A percentile compares a stretch with the other conserved stretches of the same genome.
Evolutionary conservation across 2,113 vertebrate species (phyloP).

Genomic region (Laticauda laticaudata): DNA sequence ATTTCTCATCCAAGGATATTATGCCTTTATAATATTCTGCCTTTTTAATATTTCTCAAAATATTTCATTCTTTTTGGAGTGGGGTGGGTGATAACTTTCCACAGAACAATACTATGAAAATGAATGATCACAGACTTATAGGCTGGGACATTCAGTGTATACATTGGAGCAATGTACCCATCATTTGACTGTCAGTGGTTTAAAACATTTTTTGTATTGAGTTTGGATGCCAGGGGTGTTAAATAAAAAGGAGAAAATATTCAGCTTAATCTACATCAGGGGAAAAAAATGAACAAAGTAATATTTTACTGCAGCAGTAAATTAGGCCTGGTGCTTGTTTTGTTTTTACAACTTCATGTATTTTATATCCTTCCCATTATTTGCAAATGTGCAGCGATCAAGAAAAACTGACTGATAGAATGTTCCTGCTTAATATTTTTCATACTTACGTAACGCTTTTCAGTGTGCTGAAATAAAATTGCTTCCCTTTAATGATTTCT

Average conservation of each 20-base stretch:
- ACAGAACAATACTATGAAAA: neutral
- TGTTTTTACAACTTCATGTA: conserved; percentile 49
- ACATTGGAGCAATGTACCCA: neutral
- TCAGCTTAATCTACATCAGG: neutral
- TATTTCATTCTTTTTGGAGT: no score
- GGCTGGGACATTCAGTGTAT: neutral
- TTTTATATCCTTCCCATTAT: conserved; percentile 54
- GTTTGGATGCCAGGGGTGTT: neutral
- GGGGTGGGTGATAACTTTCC: no score
- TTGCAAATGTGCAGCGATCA: conserved; percentile 61
- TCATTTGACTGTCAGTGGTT: neutral
- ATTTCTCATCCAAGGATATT: no score
- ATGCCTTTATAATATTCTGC: no score
- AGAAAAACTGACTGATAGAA: conserved; percentile 58
- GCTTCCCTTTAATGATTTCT: conserved; percentile 54
- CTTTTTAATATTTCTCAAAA: no score
- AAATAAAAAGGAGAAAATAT: neutral
- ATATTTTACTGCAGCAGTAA: conserved; percentile 40
- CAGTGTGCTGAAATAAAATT: conserved; percentile 52
- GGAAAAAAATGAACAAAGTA: conserved; percentile 33
- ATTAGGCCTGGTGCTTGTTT: conserved; percentile 42
- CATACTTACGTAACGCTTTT: conserved; percentile 37
- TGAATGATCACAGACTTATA: neutral
- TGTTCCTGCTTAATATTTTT: conserved; percentile 52
- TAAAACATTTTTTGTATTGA: neutral